Conservation (phyloP, 1,140 invertebrate genomes). For the Solen grandis region DNA sequence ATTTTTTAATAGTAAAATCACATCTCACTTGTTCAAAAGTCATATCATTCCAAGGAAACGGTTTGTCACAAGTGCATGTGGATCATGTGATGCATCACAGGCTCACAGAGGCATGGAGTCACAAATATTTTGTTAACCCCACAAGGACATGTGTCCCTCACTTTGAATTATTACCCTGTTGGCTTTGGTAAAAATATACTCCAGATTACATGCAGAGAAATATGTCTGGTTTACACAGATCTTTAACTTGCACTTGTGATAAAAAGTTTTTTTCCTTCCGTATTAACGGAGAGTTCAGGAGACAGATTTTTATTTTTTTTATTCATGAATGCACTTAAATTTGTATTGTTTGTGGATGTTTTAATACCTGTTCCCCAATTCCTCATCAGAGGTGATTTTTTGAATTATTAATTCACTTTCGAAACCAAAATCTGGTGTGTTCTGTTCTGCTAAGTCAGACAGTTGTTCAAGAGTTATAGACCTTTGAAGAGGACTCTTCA, state of each 20-base stretch:
- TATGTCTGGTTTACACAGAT: too few relatives aligned
- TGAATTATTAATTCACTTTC: background rate
- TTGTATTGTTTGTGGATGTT: background rate
- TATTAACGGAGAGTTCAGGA: background rate
- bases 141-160: too few relatives aligned
- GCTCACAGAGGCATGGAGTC: too few relatives aligned
- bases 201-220: too few relatives aligned
- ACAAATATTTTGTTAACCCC: too few relatives aligned
- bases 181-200: too few relatives aligned
- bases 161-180: too few relatives aligned
- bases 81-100: too few relatives aligned
- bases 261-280: background rate
- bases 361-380: background rate
- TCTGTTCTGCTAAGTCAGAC: background rate
- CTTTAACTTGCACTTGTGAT: background rate
- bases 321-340: background rate
- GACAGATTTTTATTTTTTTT: background rate
- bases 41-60: constrained; percentile 37
- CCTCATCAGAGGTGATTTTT: background rate
- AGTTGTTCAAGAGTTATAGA: too few relatives aligned
- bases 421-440: background rate
- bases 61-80: background rate
- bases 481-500: too few relatives aligned
- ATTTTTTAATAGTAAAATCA: constrained; percentile 31
- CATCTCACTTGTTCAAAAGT: constrained; percentile 31